Evolutionary conservation across 2,113 vertebrate genomes (phyloP), one percentile per base, ranked within the genome.

Genomic region (Abramis brama): DNA sequence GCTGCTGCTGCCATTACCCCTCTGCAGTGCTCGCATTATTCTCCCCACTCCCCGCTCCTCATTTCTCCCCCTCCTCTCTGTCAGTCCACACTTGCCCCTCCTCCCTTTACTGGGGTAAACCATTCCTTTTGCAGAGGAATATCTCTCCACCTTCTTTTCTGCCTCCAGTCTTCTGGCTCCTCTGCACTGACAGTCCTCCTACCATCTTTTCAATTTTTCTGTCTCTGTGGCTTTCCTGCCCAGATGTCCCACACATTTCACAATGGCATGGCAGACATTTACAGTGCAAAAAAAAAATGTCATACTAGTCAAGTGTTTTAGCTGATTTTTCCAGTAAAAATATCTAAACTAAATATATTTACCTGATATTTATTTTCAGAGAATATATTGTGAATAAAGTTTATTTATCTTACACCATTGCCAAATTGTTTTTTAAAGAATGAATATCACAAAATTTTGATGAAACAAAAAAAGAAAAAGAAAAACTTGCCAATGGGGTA

Each of bases 41-140:
- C 77, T 50, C 82, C 79, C 36, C 36, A n/a, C 27, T 39, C 68
- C 57, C 39, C 23, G 30, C 33, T 43, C 66, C 83, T 64, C 62
- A n/a, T 27, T 66, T n/a, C 43, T 81, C 80, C 75, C 59, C 64
- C 57, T 47, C 47, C 57, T 62, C 15, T 86, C 25, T 76, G 70
- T 36, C 57, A 25, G 13, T 77, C 50, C 15, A 27, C 27, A 55
- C 47, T 27, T 47, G 36, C 71, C 73, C 55, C 83, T 64, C 64
- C 45, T 64, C 59, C 71, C 66, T 33, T 43, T 50, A 62, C 62
- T 79, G 33, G 50, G 52, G 21, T 71, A 87, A 83, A 84, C 86
- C 80, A 77, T 85, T 85, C 21, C 23, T 85, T 80, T 85, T 74
- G 45, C 70, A 43, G 45, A 79, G 45, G 21, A 64, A 47, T 30